These are phyloP conservation scores for Piaya cayana DNA, from an alignment of 2,113 vertebrate genomes.

Conservation along the genomic window DNA sequence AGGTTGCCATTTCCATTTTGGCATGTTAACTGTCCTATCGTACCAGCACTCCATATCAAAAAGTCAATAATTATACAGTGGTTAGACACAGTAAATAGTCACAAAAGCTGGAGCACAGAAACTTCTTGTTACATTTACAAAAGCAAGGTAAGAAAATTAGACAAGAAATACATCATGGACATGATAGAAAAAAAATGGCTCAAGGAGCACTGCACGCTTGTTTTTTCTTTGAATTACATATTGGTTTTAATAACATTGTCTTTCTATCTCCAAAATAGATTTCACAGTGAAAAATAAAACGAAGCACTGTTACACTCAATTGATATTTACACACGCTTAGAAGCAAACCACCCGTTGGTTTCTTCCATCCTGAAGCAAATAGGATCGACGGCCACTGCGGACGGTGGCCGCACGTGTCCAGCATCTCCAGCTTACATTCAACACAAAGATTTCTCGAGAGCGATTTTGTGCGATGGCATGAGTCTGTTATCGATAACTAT, in stretches of 20 bases:
- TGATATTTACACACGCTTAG: constrained; percentile 47
- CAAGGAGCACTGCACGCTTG: constrained; percentile 25
- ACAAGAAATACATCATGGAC: neutral
- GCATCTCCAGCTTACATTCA: constrained; percentile 36
- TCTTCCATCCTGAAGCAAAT: neutral
- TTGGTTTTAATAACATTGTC: constrained; percentile 35
- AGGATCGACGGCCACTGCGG: neutral
- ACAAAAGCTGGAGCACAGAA: constrained; percentile 27
- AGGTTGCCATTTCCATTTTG: neutral
- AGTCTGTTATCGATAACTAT: neutral
- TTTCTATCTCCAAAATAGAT: constrained; percentile 59
- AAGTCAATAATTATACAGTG: neutral
- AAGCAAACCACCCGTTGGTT: constrained; percentile 15
- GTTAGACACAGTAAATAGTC: neutral
- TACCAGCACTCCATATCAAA: constrained; percentile 13
- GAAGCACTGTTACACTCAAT: constrained; percentile 14
- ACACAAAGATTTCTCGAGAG: neutral
- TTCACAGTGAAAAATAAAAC: constrained; percentile 61
- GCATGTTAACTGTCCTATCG: neutral
- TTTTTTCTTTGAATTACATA: constrained; percentile 11
- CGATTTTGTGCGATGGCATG: neutral
- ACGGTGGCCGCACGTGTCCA: neutral
- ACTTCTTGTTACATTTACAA: neutral
- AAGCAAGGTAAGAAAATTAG: neutral
- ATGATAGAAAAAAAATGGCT: constrained; percentile 26